Evolutionary conservation across 1,140 invertebrate species (phyloP), one percentile per base, ranked within the genome.

Genomic region (Cheumatopsyche charites): DNA sequence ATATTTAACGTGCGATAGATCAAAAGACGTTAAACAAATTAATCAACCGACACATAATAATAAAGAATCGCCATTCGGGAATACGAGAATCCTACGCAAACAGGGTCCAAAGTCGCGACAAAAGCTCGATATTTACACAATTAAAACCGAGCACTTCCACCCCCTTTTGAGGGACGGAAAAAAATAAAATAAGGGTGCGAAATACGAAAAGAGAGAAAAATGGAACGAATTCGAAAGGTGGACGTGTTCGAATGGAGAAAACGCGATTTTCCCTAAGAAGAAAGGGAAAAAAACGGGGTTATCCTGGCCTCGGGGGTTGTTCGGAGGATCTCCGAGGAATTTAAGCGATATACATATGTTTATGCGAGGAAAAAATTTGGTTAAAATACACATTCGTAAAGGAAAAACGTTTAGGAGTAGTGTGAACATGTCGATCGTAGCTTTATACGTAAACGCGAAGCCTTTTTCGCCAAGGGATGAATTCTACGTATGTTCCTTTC

Each of bases 261-360:
- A 62, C 41, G 17, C 41, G 29, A 65, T 65, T 41, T 45, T 65
- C 62, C 15, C 12, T 17, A 9, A 29, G 62, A 45, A n/a, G n/a
- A n/a, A n/a, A n/a, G n/a, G 62, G 43, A 15, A 65, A 52, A 47
- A 52, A 52, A 52, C 42, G 26, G 62, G 36, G 62, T 65, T 65
- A 65, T 65, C 62, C 36, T 41, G 23, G 62, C 62, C 36, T 11
- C 4, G 17, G 62, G 62, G 12, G 12, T 23, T 26, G 55, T 61
- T 21, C 12, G 55, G 17, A 49, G 17, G 17, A 15, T 19, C 45
- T 49, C 17, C 4, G 13, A 49, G 45, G 17, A 49, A 49, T 49
- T 49, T 19, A 19, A 4, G 45, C 17, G 45, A 15, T 36, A 36
- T 3, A 36, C 29, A 36, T 36, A 36, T 17, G 2, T 52, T 1